phyloP scores from a whole-genome alignment of 2,797 vertebrate genomes.

The Falco novaeseelandiae region DNA sequence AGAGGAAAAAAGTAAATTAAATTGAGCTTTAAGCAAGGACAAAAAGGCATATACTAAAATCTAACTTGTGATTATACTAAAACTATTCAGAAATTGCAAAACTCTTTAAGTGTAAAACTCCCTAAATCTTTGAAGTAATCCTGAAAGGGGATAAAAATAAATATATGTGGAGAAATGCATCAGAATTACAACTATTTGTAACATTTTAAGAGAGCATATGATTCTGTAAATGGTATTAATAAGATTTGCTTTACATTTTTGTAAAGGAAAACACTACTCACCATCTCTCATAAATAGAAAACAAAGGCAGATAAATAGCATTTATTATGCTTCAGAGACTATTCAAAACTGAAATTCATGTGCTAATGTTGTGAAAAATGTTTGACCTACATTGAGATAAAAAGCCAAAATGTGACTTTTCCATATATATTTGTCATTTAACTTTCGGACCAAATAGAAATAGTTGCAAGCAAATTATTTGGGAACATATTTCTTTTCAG shows the following conservation, averaged over 20 bases:
- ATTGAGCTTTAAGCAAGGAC: not conserved
- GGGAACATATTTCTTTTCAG: not conserved
- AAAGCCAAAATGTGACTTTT: not conserved
- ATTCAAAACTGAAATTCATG: not conserved
- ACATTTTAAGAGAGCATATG: not conserved
- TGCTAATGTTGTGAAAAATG: not conserved
- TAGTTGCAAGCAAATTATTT: not conserved
- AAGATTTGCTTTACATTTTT: not conserved
- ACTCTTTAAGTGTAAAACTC: fast-evolving
- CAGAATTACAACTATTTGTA: not conserved
- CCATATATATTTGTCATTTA: not conserved
- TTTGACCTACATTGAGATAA: not conserved
- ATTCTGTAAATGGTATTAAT: not conserved
- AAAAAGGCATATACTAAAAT: not conserved
- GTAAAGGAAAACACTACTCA: not conserved
- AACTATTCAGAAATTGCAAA: not conserved
- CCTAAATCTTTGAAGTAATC: not conserved
- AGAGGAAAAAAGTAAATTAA: not conserved
- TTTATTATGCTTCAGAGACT: not conserved
- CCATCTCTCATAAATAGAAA: not conserved
- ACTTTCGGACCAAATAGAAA: not conserved
- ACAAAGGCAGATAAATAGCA: not conserved
- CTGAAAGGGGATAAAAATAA: not conserved
- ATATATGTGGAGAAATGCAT: not conserved
- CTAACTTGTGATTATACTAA: not conserved